Conservation (phyloP, 2,888 invertebrate species). For the Epiblema foenella region DNA sequence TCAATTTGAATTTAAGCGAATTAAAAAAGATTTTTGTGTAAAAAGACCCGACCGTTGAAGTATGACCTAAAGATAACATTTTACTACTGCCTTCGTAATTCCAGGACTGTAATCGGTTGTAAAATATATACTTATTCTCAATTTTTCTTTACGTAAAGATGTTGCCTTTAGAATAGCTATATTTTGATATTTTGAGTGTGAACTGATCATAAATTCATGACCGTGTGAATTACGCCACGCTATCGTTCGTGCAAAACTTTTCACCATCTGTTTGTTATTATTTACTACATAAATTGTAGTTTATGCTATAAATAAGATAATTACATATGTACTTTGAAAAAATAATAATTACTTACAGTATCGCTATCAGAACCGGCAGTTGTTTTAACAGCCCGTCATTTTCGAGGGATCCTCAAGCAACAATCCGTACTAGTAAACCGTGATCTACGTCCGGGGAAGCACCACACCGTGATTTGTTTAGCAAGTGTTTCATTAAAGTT, state of each 20-base stretch:
- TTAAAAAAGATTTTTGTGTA: constrained; percentile 13
- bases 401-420: constrained; percentile 21
- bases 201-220: background rate
- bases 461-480: constrained; percentile 34
- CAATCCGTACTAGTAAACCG: constrained; percentile 28
- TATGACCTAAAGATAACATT: background rate
- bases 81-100: background rate
- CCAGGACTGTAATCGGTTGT: background rate
- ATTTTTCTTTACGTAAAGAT: background rate
- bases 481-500: constrained; percentile 39
- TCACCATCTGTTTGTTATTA: constrained; percentile 16
- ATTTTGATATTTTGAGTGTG: background rate
- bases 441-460: constrained; percentile 14
- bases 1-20: background rate
- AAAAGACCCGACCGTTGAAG: background rate
- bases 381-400: constrained; percentile 34
- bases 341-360: constrained; percentile 28
- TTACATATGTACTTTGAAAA: background rate
- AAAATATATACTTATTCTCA: background rate
- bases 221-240: background rate
- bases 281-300: background rate
- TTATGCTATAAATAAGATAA: background rate
- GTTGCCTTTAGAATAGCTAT: background rate
- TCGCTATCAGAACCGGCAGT: constrained; percentile 13
- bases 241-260: constrained; percentile 4